Conservation (phyloP, 2,113 vertebrate genomes). For the Gnathonemus echidnorhynchus region DNA sequence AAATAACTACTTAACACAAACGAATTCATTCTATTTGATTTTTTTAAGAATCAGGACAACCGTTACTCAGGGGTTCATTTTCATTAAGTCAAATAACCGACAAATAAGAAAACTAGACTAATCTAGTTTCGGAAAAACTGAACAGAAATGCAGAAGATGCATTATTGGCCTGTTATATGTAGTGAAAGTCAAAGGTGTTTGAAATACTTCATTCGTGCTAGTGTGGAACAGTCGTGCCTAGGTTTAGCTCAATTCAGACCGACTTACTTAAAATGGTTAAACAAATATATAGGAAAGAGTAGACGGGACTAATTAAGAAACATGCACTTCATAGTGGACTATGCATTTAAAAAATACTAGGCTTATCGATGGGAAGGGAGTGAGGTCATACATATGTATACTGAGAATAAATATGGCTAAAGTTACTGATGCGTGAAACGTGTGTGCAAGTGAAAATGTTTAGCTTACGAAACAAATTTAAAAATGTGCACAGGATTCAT, state of each 20-base stretch:
- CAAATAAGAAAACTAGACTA: neutral
- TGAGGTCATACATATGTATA: neutral
- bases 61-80: neutral
- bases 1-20: neutral
- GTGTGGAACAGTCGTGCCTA: neutral
- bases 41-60: neutral
- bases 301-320: neutral
- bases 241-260: neutral
- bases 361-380: neutral
- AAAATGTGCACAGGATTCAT: neutral
- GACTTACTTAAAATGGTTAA: neutral
- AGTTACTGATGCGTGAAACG: neutral
- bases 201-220: neutral
- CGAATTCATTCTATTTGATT: neutral
- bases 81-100: neutral
- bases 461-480: neutral
- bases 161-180: neutral
- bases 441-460: neutral
- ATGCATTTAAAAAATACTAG: neutral
- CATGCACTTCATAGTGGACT: neutral
- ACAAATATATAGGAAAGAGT: neutral
- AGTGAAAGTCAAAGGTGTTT: neutral
- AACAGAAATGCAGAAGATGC: neutral
- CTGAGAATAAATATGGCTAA: neutral
- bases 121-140: neutral